phyloP scores from a whole-genome alignment of 2,797 vertebrate genomes.

The Gymnothorax reevesii region DNA sequence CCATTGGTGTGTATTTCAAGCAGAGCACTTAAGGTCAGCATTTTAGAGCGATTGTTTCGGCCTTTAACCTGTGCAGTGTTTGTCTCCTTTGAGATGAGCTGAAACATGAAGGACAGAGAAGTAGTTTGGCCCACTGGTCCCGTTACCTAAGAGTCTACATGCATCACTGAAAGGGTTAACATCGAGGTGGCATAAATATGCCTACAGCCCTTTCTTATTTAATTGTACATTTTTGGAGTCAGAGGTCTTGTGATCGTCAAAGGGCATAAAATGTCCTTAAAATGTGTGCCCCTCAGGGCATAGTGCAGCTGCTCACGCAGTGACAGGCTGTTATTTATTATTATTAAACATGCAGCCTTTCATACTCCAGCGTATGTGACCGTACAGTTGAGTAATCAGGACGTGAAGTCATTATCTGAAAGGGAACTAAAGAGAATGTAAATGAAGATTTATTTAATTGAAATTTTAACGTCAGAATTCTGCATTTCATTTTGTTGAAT shows the following conservation, averaged over 20 bases:
- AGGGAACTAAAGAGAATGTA: not conserved
- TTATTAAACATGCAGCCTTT: too few relatives aligned
- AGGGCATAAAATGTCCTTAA: not conserved
- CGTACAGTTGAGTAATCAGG: not conserved
- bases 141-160: not conserved
- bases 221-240: not conserved
- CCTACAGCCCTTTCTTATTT: not conserved
- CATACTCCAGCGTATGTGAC: not conserved
- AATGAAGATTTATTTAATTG: not conserved
- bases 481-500: not conserved
- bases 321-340: constrained; percentile 49
- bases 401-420: not conserved
- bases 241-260: constrained; percentile 6
- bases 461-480: not conserved
- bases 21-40: constrained; percentile 5
- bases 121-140: not conserved
- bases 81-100: constrained; percentile 9
- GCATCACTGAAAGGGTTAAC: constrained; percentile 7
- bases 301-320: constrained; percentile 40
- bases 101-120: constrained; percentile 14
- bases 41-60: constrained; percentile 8
- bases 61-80: constrained; percentile 16
- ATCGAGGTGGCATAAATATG: not conserved
- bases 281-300: not conserved
- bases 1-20: not conserved